phyloP scores from a whole-genome alignment of 2,888 invertebrate species.

The Ligdia adustata region DNA sequence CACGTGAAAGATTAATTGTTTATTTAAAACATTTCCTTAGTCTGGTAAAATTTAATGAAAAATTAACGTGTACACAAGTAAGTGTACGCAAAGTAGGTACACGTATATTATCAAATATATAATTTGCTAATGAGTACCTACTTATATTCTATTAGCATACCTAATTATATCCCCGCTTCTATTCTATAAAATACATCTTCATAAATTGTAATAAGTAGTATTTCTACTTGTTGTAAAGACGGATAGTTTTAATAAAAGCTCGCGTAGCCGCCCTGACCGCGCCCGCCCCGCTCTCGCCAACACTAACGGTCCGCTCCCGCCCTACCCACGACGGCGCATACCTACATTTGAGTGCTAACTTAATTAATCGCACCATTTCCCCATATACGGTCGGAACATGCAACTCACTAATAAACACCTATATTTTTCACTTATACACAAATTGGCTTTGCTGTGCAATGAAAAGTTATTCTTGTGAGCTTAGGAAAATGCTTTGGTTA shows the following conservation, averaged over 20 bases:
- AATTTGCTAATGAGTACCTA: no score
- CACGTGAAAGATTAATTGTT: no score
- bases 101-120: no score
- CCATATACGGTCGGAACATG: slow-evolving; percentile 58
- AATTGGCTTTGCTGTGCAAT: slow-evolving; percentile 60
- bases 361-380: slow-evolving; percentile 79
- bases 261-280: slow-evolving; percentile 46
- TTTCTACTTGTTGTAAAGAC: slow-evolving; percentile 45
- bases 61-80: no score
- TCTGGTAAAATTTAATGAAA: no score
- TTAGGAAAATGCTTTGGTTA: no score
- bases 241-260: slow-evolving; percentile 73
- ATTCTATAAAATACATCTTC: background rate
- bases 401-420: slow-evolving; percentile 50
- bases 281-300: slow-evolving; percentile 33
- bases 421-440: slow-evolving; percentile 74
- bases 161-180: no score
- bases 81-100: no score
- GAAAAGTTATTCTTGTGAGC: slow-evolving; percentile 44
- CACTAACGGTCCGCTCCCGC: slow-evolving; percentile 42
- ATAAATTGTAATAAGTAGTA: background rate
- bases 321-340: no score
- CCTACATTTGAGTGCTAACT: slow-evolving; percentile 74
- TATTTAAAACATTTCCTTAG: no score
- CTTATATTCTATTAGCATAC: no score